Base-by-base conservation (phyloP, 2,113 vertebrate species). In the Lasiurus borealis region DNA sequence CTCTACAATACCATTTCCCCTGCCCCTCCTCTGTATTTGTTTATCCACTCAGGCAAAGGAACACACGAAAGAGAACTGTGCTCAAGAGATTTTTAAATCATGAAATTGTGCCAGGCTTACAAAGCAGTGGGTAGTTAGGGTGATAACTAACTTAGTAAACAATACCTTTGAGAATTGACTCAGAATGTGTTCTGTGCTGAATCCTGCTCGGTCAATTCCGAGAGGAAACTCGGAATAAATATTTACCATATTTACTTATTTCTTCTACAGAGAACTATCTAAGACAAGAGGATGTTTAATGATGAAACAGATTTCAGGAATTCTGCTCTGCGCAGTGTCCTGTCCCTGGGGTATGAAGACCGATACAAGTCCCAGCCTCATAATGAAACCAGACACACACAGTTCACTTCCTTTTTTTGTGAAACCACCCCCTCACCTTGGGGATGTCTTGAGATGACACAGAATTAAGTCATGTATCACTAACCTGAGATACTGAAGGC, bases 311-410 rank as follows among this genome's bases (percentile, higher is more conserved):
- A 97, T 94, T 96, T 97, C 90, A 97, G 92, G 81, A 93, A 93
- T 96, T 50, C 4, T 93, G 85, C 71, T 92, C 57, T 69, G 31
- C 2, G 19, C 81, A 62, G 4, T 3, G 89, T 96, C 91, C 75
- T 87, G 68, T 78, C 76, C 90, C 27, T 62, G 80, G 71, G 64
- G n/a, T 8, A 0, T 19, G 23, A 52, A 91, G 92, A 50, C 19
- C 69, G 73, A 86, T 81, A 64, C 59, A 86, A 80, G 82, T 69
- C 62, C 75, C 82, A 76, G 44, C 62, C 96, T 98, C 97, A 98
- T 98, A 98, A 97, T 89, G 98, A 98, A 98, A 98, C 97, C 97
- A 98, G 98, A 98, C 98, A 98, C 89, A 52, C 98, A 98, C 89
- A 52, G 34, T 64, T 97, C 85, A 98, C 97, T 98, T 98, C 98